phyloP scores from a whole-genome alignment of 2,888 invertebrate genomes.

The Ferdinandea cuprea region DNA sequence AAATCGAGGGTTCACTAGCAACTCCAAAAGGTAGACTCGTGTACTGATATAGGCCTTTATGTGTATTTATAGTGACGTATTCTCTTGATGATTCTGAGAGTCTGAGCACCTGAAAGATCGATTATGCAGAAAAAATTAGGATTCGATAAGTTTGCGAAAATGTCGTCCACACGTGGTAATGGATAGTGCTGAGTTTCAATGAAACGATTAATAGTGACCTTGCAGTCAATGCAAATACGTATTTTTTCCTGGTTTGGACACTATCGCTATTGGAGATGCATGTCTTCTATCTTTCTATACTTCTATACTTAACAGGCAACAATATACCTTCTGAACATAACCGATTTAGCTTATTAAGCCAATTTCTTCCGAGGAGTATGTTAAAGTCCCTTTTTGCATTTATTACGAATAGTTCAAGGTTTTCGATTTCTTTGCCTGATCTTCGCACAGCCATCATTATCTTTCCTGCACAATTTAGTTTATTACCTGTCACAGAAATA shows the following conservation, averaged over 20 bases:
- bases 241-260: not conserved
- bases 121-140: not conserved
- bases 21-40: not conserved
- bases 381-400: not conserved
- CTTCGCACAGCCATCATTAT: not conserved
- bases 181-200: not conserved
- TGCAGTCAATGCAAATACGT: not conserved
- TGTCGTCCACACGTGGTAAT: not conserved
- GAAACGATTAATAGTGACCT: not conserved
- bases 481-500: conserved; percentile 1
- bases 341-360: not conserved
- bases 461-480: not conserved
- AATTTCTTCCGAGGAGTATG: not conserved
- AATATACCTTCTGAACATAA: conserved; percentile 1
- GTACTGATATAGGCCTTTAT: not conserved
- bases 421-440: not conserved
- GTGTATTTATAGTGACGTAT: not conserved
- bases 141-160: not conserved
- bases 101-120: not conserved
- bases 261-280: not conserved
- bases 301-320: not conserved
- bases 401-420: not conserved
- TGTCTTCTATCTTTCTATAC: not conserved
- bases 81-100: not conserved
- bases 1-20: not conserved